A percentile compares a stretch with the other conserved stretches of the same genome.
phyloP scores from a whole-genome alignment of 1,140 invertebrate genomes.

The Drosophila guanche region DNA sequence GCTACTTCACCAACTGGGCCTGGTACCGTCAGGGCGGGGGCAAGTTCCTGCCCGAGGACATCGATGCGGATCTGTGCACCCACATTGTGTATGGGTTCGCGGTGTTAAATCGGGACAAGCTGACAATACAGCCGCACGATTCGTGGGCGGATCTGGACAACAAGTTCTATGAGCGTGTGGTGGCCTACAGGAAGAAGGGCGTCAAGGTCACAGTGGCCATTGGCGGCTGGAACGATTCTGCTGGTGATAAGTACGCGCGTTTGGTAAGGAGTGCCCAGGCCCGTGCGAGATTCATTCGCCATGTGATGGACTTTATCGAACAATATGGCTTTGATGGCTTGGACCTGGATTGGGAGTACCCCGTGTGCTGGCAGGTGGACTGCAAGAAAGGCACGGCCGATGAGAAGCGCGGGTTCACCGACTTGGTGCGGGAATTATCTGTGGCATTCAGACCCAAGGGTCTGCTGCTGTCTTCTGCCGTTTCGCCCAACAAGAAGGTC shows the following conservation, averaged over 20 bases:
- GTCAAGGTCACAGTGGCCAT: constrained; percentile 93
- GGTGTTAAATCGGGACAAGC: constrained; percentile 89
- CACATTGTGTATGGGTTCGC: constrained; percentile 97
- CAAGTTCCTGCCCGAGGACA: constrained; percentile 92
- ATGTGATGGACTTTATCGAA: constrained; percentile 90
- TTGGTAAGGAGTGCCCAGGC: constrained; percentile 90
- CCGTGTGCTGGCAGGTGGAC: constrained; percentile 95
- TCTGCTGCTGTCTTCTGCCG: constrained; percentile 90
- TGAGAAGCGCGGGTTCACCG: constrained; percentile 90
- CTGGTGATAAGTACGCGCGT: constrained; percentile 93
- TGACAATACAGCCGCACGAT: constrained; percentile 93
- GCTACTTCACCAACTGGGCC: constrained; percentile 97
- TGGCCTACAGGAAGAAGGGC: constrained; percentile 89
- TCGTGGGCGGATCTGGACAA: constrained; percentile 95
- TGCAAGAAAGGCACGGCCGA: constrained; percentile 89
- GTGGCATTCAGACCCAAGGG: constrained; percentile 88
- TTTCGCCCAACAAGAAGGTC: constrained; percentile 92
- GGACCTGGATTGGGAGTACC: constrained; percentile 96
- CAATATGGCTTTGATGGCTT: constrained; percentile 93
- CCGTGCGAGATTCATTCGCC: constrained; percentile 89
- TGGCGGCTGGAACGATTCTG: constrained; percentile 95
- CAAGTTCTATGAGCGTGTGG: constrained; percentile 93
- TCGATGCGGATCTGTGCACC: constrained; percentile 93
- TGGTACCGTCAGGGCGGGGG: constrained; percentile 93
- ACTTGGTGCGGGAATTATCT: constrained; percentile 89